Evolutionary conservation across 2,888 invertebrate species (phyloP), one percentile per base, ranked within the genome.

Genomic region (Dicyrtomina minuta): DNA sequence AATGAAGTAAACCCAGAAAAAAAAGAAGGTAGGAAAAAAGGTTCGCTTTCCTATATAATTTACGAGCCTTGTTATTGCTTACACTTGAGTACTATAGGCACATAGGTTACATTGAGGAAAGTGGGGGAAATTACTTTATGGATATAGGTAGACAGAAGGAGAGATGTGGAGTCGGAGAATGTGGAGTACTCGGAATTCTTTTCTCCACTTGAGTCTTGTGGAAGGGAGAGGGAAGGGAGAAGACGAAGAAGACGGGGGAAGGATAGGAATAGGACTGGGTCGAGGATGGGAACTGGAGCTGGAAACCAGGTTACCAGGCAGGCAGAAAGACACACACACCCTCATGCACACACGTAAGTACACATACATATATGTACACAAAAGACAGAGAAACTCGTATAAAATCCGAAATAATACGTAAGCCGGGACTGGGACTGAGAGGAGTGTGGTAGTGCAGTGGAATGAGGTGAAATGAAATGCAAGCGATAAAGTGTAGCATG

Each of bases 11-110:
- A 27, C 6, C 22, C 22, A 27, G 13, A 26, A 24, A 26, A 17
- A 20, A 53, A 39, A 24, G 22, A 24, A 27, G 15, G 56, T 10
- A 2, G 27, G 26, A 1, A 27, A 55, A 58, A 58, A 22, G 53
- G 53, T 53, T 53, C 26, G 17, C 53, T 53, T 22, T 53, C 49
- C 1, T 53, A 53, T 53, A 53, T 53, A 53, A 53, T 53, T 53
- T 53, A 53, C 53, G 53, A 53, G 53, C 13, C 53, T 53, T 53
- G 24, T 53, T 24, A 51, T 51, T 12, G 51, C 51, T 22, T 51
- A 20, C 22, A 51, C 20, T 51, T 51, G 17, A 22, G 22, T 20
- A 51, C 2, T 51, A 51, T 51, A 22, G 20, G 22, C 20, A 22
- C 51, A 51, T 53, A 26, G 24, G n/a, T n/a, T n/a, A n/a, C n/a